These are phyloP conservation scores for Halcyon leucocephala DNA, from an alignment of 2,797 vertebrate genomes.

Conservation along the genomic window DNA sequence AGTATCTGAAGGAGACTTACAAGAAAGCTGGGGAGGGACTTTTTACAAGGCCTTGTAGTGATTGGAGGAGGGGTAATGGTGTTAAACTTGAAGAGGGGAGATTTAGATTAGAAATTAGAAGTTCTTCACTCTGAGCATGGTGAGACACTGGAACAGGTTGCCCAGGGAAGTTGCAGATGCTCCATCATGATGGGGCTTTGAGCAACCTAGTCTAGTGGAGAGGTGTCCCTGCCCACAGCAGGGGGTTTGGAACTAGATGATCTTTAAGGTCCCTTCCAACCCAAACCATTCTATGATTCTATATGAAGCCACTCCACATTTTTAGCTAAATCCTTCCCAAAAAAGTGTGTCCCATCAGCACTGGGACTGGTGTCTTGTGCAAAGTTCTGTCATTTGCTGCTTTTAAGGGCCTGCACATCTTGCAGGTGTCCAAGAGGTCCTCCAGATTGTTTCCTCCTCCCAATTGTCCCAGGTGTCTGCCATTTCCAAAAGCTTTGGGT, in stretches of 20 bases:
- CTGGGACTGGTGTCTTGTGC: not conserved
- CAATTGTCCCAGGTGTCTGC: not conserved
- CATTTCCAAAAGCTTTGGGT: not conserved
- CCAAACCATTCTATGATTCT: not conserved
- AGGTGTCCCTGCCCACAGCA: not conserved
- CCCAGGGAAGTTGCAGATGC: not conserved
- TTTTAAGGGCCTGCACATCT: not conserved
- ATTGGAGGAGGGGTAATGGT: not conserved
- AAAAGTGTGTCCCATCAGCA: not conserved
- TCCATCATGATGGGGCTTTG: not conserved
- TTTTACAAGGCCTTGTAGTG: not conserved
- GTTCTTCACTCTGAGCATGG: not conserved
- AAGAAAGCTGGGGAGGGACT: not conserved
- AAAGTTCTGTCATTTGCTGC: not conserved
- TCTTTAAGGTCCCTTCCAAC: not conserved
- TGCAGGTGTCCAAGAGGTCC: not conserved
- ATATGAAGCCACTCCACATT: not conserved
- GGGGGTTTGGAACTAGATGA: not conserved
- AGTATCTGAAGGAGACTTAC: not conserved
- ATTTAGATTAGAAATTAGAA: not conserved
- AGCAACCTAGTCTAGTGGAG: not conserved
- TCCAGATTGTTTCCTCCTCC: not conserved
- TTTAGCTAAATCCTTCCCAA: not conserved
- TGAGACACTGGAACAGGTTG: not conserved
- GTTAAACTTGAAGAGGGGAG: not conserved